Conservation (phyloP, 37 sponge, comb jelly and placozoan species). For the Halisarca cf. caerulea region DNA sequence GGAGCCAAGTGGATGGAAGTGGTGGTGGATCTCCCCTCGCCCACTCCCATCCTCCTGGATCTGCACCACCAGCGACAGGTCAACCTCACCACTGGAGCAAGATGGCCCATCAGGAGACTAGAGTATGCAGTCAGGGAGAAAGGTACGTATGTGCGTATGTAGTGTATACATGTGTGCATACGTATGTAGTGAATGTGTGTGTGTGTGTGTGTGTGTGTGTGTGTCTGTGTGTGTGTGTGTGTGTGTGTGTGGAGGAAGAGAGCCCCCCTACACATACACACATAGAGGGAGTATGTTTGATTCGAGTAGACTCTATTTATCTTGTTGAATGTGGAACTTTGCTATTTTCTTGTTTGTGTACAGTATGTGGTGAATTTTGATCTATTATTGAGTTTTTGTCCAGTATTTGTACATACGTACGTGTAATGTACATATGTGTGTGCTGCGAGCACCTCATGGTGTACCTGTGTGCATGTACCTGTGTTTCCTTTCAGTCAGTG, state of each 20-base stretch:
- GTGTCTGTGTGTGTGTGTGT: slow-evolving; percentile 6
- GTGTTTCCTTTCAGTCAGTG: too few species aligned
- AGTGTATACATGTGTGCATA: background rate
- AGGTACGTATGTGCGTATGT: background rate
- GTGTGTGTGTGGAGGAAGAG: slow-evolving; percentile 18
- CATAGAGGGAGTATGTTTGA: too few species aligned
- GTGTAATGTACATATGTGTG: too few species aligned
- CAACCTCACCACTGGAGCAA: slow-evolving; percentile 62
- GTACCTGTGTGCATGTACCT: too few species aligned
- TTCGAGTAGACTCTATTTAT: too few species aligned
- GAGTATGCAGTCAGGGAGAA: background rate
- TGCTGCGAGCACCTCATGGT: too few species aligned
- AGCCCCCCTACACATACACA: too few species aligned
- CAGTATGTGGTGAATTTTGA: too few species aligned
- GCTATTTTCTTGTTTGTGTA: too few species aligned
- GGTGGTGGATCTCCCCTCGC: slow-evolving; percentile 69
- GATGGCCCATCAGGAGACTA: slow-evolving; percentile 24
- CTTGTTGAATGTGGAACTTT: too few species aligned
- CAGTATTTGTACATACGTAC: too few species aligned
- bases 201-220: slow-evolving; percentile 13
- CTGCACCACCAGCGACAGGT: slow-evolving; percentile 79
- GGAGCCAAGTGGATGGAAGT: slow-evolving; percentile 83
- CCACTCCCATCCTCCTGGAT: slow-evolving; percentile 76
- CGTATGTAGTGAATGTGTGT: slow-evolving; percentile 1
- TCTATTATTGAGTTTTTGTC: too few species aligned